Evolutionary conservation across 2,113 vertebrate species (phyloP).

Genomic region (Labeo rohita): DNA sequence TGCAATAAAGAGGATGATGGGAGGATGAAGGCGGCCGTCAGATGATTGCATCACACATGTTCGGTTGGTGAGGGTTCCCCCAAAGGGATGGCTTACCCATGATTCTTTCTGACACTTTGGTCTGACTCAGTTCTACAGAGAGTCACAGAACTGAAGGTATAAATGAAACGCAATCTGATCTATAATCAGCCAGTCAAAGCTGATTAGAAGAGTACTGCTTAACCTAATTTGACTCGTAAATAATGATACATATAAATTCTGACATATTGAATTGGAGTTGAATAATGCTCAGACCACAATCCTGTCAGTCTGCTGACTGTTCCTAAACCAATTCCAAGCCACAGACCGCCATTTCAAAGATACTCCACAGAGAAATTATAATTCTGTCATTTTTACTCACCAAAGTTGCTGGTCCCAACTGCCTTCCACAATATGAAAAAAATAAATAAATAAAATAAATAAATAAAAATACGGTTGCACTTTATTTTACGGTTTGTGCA

Average conservation of each 20-base stretch:
- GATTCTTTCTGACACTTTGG: constrained; percentile 27
- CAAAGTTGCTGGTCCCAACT: too few species aligned
- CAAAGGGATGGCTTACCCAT: not conserved
- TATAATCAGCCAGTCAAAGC: constrained; percentile 13
- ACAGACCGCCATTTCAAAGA: not conserved
- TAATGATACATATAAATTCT: constrained; percentile 12
- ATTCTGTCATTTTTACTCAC: too few species aligned
- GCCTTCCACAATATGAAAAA: too few species aligned
- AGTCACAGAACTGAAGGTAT: not conserved
- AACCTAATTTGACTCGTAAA: not conserved
- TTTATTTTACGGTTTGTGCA: too few species aligned
- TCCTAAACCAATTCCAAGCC: not conserved
- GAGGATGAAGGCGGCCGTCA: constrained; percentile 14
- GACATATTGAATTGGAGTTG: not conserved
- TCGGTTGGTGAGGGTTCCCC: not conserved
- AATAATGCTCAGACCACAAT: constrained; percentile 2
- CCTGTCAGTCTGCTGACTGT: not conserved
- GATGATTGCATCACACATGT: constrained; percentile 17
- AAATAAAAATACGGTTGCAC: too few species aligned
- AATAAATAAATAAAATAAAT: too few species aligned
- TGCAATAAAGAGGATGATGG: constrained; percentile 25
- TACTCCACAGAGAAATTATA: not conserved
- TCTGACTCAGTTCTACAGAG: constrained; percentile 10
- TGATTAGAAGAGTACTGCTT: not conserved
- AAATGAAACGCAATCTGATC: constrained; percentile 18